phyloP scores from a whole-genome alignment of 2,888 invertebrate genomes.

The Helicoverpa assulta region DNA sequence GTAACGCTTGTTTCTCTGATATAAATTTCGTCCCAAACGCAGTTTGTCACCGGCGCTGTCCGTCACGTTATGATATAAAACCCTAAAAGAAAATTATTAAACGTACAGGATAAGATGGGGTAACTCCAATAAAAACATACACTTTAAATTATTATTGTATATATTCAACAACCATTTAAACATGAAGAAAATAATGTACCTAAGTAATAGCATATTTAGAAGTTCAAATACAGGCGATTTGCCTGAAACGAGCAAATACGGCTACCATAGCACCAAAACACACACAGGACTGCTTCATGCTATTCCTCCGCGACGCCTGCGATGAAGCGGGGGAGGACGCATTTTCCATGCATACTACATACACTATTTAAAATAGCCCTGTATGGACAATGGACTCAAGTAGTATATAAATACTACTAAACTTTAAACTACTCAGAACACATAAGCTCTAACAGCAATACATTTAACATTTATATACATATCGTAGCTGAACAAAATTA shows the following conservation, averaged over 20 bases:
- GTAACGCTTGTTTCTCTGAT: not conserved
- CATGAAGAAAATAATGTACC: conserved; percentile 4
- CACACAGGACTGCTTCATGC: conserved; percentile 8
- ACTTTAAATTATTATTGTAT: conserved; percentile 13
- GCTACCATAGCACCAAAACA: not conserved
- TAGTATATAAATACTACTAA: conserved; percentile 14
- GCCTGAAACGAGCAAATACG: conserved; percentile 2
- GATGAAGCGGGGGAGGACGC: not conserved
- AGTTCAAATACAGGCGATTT: not conserved
- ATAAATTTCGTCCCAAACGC: conserved; percentile 28
- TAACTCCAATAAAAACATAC: conserved; percentile 19
- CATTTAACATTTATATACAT: conserved; percentile 10
- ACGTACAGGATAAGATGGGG: conserved; percentile 16
- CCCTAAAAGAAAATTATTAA: conserved; percentile 15
- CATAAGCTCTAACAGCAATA: conserved; percentile 5
- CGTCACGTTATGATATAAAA: conserved; percentile 6
- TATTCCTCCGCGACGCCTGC: not conserved
- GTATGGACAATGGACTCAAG: conserved; percentile 1
- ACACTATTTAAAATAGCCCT: not conserved
- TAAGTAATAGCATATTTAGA: conserved; percentile 6
- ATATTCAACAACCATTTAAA: conserved; percentile 8
- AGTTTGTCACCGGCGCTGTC: conserved; percentile 31
- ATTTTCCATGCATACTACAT: conserved; percentile 26
- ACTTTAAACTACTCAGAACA: conserved; percentile 16
- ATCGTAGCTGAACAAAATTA: conserved; percentile 19